These are phyloP conservation scores for Plotosus lineatus DNA, from an alignment of 2,113 vertebrate species.

Conservation along the genomic window DNA sequence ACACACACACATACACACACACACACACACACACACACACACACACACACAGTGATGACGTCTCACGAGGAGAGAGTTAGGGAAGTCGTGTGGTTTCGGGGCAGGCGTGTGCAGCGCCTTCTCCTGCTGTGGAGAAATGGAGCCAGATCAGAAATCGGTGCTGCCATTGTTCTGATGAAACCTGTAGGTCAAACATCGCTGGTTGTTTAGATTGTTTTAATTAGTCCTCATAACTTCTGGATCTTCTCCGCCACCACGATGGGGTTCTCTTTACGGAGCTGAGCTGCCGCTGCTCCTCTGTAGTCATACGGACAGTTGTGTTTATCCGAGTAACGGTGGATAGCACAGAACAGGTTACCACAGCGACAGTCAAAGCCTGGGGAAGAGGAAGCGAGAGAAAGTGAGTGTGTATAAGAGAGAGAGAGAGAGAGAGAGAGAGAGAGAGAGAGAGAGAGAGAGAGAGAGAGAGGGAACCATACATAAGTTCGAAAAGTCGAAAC, in stretches of 20 bases:
- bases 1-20: constrained; percentile 41
- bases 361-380: constrained; percentile 89
- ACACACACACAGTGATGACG: constrained; percentile 32
- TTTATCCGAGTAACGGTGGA: constrained; percentile 89
- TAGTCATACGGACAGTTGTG: constrained; percentile 88
- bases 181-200: constrained; percentile 60
- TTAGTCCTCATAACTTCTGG: constrained; percentile 85
- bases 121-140: constrained; percentile 69
- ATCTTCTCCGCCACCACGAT: constrained; percentile 88
- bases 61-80: constrained; percentile 63
- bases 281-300: constrained; percentile 83
- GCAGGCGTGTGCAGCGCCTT: constrained; percentile 53
- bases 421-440: too few species aligned
- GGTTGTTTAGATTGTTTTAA: not conserved
- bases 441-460: not conserved
- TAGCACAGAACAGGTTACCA: constrained; percentile 86
- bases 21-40: constrained; percentile 42
- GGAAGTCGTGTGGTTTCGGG: constrained; percentile 66
- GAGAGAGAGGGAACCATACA: too few species aligned
- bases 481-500: too few species aligned
- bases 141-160: constrained; percentile 67
- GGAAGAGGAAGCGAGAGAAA: not conserved
- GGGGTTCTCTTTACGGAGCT: constrained; percentile 89
- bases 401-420: not conserved
- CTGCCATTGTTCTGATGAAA: constrained; percentile 64